Conservation (phyloP, 2,113 vertebrate species). For the Macheiramphus alcinus region DNA sequence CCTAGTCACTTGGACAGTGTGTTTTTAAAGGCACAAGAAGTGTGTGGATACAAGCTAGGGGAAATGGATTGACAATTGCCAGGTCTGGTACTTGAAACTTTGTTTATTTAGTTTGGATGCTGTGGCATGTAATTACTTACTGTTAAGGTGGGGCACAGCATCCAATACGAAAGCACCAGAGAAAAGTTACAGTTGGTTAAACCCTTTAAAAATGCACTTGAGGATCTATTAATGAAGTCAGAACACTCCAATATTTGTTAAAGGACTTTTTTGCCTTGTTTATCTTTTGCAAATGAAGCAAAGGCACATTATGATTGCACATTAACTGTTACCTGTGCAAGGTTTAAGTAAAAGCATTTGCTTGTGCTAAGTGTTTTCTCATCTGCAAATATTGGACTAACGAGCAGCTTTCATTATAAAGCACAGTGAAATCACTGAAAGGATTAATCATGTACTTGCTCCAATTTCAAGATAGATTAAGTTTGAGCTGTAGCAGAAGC, state of each 20-base stretch:
- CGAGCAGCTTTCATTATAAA: background rate
- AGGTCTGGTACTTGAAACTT: background rate
- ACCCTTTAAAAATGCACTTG: background rate
- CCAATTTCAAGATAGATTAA: background rate
- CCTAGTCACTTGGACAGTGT: background rate
- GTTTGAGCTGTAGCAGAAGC: background rate
- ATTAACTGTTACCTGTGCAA: background rate
- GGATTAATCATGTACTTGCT: background rate
- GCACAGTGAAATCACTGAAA: background rate
- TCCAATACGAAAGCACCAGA: background rate
- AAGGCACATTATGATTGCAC: background rate
- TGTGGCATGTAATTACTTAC: background rate
- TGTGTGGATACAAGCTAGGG: background rate
- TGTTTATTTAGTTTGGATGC: constrained; percentile 6
- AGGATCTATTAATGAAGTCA: background rate
- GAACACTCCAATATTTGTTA: background rate
- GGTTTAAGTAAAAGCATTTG: background rate
- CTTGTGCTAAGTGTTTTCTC: background rate
- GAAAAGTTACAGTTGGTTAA: background rate
- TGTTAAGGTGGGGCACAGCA: background rate
- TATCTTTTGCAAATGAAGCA: background rate
- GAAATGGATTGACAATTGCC: background rate
- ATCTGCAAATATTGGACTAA: background rate
- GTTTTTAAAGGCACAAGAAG: background rate
- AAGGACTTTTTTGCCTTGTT: background rate